A percentile compares a stretch with the other conserved stretches of the same genome.
phyloP scores from a whole-genome alignment of 2,113 vertebrate genomes.

The Phainopepla nitens region DNA sequence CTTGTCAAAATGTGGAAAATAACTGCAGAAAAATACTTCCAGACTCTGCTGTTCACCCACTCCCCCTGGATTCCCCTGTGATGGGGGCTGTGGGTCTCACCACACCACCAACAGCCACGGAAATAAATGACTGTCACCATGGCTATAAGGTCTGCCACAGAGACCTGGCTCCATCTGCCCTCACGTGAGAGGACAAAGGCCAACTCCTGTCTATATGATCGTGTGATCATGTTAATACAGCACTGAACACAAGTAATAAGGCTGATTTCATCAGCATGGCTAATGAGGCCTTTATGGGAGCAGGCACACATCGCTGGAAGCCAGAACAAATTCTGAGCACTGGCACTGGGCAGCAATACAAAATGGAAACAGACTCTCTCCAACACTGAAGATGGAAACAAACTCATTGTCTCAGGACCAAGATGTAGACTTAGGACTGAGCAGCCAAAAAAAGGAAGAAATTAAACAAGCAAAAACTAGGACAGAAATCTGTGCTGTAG shows the following conservation, averaged over 20 bases:
- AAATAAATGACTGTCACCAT: not conserved
- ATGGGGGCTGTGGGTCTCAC: not conserved
- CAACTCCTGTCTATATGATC: not conserved
- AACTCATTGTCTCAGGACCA: not conserved
- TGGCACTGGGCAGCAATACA: not conserved
- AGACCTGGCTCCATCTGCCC: not conserved
- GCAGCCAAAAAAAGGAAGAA: not conserved
- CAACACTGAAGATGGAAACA: not conserved
- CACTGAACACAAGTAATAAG: not conserved
- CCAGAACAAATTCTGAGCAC: not conserved
- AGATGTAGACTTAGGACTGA: not conserved
- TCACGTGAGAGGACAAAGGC: not conserved
- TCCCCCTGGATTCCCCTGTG: not conserved
- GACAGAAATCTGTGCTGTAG: not conserved
- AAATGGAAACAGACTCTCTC: fast-evolving
- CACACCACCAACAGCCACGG: not conserved
- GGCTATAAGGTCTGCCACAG: not conserved
- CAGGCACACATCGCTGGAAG: not conserved
- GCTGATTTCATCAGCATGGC: not conserved
- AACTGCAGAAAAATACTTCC: not conserved
- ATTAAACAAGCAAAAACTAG: not conserved
- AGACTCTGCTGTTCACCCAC: not conserved
- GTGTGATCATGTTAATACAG: fast-evolving
- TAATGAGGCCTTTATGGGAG: not conserved
- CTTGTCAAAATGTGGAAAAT: not conserved